Evolutionary conservation across 1,140 invertebrate genomes (phyloP).

Genomic region (Drosophila melanica): DNA sequence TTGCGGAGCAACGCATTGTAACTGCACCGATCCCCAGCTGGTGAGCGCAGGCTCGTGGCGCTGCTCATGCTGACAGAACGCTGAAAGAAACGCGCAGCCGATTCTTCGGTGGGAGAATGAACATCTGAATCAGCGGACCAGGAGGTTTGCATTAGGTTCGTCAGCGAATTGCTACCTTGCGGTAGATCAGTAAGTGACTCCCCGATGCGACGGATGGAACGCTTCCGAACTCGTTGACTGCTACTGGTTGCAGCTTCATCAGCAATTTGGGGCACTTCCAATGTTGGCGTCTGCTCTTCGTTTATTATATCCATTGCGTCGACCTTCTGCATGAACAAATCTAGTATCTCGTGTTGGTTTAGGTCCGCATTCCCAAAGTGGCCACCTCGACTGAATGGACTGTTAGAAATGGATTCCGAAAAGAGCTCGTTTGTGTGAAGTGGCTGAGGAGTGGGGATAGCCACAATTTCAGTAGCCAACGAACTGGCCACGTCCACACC

Average conservation of each 20-base stretch:
- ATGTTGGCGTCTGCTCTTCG: conserved; percentile 49
- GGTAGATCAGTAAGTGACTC: conserved; percentile 52
- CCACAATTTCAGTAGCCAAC: conserved; percentile 85
- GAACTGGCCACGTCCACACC: conserved; percentile 86
- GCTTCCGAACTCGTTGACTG: conserved; percentile 37
- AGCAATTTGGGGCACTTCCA: not conserved
- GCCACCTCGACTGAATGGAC: conserved; percentile 65
- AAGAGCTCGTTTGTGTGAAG: conserved; percentile 77
- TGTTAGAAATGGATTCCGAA: conserved; percentile 80
- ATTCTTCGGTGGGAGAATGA: conserved; percentile 45
- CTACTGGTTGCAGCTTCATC: conserved; percentile 2
- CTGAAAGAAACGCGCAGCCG: conserved; percentile 50
- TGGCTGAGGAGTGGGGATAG: conserved; percentile 84
- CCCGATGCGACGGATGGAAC: conserved; percentile 42
- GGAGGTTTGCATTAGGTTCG: conserved; percentile 78
- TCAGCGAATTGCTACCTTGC: conserved; percentile 72
- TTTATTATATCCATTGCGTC: conserved; percentile 76
- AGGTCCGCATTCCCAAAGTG: conserved; percentile 63
- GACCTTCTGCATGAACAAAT: conserved; percentile 75
- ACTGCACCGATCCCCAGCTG: conserved; percentile 66
- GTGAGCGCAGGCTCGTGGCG: conserved; percentile 56
- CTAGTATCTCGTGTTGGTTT: conserved; percentile 68
- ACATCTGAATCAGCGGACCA: conserved; percentile 68
- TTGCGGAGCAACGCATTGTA: conserved; percentile 76
- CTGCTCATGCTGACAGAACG: conserved; percentile 74